Conservation (phyloP, 2,797 vertebrate species). For the Danionella dracula region DNA sequence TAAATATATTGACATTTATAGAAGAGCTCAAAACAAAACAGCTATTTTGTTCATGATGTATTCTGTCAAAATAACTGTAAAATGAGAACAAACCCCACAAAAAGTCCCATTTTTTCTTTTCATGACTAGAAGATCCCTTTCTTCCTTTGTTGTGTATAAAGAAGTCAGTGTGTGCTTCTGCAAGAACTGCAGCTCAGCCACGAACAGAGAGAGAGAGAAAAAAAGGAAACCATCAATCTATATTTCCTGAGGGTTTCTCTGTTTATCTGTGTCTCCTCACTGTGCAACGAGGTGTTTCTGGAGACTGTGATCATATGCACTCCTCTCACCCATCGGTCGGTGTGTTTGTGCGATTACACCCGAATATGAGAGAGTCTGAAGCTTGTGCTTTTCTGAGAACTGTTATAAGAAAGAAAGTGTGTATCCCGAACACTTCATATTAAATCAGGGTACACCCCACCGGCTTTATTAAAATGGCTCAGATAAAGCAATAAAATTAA, state of each 20-base stretch:
- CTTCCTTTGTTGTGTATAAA: not conserved
- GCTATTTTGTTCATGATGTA: not conserved
- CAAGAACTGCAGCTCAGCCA: not conserved
- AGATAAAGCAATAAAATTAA: too few species aligned
- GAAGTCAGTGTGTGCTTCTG: not conserved
- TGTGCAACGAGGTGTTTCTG: not conserved
- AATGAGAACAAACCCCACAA: too few species aligned
- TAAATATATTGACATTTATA: not conserved
- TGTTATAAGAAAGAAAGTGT: not conserved
- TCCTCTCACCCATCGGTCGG: not conserved
- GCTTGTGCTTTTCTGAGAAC: not conserved
- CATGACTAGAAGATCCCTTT: not conserved
- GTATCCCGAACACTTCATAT: not conserved
- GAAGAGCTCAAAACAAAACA: not conserved
- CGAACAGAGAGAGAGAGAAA: not conserved
- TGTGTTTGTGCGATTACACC: not conserved
- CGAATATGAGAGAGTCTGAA: not conserved
- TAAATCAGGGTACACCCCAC: not conserved
- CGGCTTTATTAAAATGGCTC: not conserved
- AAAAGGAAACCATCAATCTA: constrained; percentile 10
- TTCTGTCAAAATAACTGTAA: too few species aligned
- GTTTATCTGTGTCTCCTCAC: not conserved
- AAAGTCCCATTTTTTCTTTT: not conserved
- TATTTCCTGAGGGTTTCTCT: not conserved
- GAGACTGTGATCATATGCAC: constrained; percentile 19